Conservation (phyloP, 92 coral and sea anemone genomes). For the Zoanthus sociatus region DNA sequence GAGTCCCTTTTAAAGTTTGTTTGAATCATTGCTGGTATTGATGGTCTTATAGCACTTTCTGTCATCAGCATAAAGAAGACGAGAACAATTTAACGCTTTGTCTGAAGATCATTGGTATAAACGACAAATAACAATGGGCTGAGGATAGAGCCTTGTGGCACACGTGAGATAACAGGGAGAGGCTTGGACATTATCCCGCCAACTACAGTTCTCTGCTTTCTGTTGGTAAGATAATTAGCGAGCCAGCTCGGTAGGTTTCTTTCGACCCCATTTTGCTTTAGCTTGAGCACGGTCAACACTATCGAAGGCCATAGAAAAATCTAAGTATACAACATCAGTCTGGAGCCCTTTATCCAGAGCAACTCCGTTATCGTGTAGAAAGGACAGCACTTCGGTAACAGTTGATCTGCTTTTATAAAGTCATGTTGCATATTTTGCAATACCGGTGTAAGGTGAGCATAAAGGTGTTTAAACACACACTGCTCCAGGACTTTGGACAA, state of each 20-base stretch:
- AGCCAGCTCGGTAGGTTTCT: background rate
- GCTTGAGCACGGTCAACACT: background rate
- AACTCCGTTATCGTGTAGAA: too few relatives aligned
- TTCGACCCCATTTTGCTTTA: constrained; percentile 17
- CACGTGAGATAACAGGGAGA: background rate
- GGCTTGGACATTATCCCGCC: background rate
- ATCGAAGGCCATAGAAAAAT: too few relatives aligned
- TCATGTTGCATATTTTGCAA: too few relatives aligned
- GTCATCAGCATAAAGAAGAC: constrained; percentile 1
- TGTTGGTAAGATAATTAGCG: background rate
- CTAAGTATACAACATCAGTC: too few relatives aligned
- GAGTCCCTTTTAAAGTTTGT: background rate
- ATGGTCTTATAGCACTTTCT: background rate
- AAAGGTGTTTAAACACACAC: too few relatives aligned
- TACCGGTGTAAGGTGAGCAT: too few relatives aligned
- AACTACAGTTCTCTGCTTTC: background rate
- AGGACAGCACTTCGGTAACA: too few relatives aligned
- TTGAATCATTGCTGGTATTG: background rate
- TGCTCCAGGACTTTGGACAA: too few relatives aligned
- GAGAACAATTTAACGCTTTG: constrained; percentile 9
- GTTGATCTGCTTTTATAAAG: too few relatives aligned
- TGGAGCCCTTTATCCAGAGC: too few relatives aligned
- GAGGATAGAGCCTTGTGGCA: background rate
- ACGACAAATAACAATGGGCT: constrained; percentile 8
- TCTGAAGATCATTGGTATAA: background rate